Conservation (phyloP, 1,140 invertebrate genomes). For the Hyposmocoma kahamanoa region DNA sequence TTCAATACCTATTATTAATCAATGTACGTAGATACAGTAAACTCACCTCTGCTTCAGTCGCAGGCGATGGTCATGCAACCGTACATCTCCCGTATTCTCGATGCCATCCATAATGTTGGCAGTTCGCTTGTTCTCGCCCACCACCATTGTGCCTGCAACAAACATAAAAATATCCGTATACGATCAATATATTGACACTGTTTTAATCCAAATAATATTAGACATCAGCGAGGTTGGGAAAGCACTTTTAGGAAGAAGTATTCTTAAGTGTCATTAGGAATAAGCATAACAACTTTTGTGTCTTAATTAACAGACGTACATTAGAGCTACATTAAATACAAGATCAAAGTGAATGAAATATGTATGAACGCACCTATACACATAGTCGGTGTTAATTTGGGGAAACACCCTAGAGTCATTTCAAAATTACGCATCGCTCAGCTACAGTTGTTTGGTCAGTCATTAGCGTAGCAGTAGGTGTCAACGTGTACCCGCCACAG, state of each 20-base stretch:
- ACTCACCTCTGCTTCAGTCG: slow-evolving; percentile 88
- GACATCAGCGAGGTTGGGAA: no score
- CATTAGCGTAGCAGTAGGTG: slow-evolving; percentile 17
- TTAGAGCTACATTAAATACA: no score
- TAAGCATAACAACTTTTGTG: no score
- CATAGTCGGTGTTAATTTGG: slow-evolving; percentile 14
- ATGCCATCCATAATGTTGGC: slow-evolving; percentile 89
- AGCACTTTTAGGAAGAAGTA: no score
- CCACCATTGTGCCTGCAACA: slow-evolving; percentile 80
- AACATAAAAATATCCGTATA: slow-evolving; percentile 17
- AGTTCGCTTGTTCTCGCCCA: slow-evolving; percentile 77
- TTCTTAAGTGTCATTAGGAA: no score
- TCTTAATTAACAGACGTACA: no score
- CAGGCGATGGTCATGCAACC: slow-evolving; percentile 86
- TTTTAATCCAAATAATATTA: no score
- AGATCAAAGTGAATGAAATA: no score
- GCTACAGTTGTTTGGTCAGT: slow-evolving; percentile 28
- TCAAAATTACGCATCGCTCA: slow-evolving; percentile 16
- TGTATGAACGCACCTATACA: slow-evolving; percentile 13
- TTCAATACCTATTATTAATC: no score
- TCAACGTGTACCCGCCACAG: slow-evolving; percentile 23
- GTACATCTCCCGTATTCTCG: slow-evolving; percentile 86
- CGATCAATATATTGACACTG: no score
- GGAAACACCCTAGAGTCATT: slow-evolving; percentile 35
- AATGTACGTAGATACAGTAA: no score